These are phyloP conservation scores for Eupsilia transversa DNA, from an alignment of 2,888 invertebrate species.

Conservation along the genomic window DNA sequence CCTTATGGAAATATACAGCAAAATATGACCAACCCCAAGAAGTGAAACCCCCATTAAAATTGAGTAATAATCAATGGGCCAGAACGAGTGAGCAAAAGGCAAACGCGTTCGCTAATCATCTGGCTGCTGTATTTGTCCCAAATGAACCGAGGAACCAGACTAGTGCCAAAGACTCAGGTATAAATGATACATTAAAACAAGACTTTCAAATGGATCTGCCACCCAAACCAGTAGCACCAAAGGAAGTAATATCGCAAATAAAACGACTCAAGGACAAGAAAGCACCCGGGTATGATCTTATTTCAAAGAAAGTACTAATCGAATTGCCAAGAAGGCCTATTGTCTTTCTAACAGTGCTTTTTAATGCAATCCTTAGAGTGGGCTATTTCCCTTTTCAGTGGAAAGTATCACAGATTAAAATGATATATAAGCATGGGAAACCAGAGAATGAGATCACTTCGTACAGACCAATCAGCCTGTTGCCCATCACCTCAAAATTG, in stretches of 20 bases:
- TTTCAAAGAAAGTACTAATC: not conserved
- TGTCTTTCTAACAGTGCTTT: not conserved
- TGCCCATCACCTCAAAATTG: not conserved
- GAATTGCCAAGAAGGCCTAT: not conserved
- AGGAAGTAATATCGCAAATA: not conserved
- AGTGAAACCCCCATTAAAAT: not conserved
- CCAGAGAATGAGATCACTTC: not conserved
- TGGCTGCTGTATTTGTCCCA: not conserved
- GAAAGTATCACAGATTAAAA: not conserved
- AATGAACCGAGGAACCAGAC: not conserved
- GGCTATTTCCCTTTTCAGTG: not conserved
- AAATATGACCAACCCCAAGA: not conserved
- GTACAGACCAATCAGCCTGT: not conserved
- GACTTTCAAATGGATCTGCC: not conserved
- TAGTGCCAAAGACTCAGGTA: no score
- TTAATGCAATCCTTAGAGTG: slow-evolving; percentile 1
- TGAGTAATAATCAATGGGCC: not conserved
- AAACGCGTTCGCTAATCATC: not conserved
- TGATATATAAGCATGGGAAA: not conserved
- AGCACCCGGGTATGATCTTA: not conserved
- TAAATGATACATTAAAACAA: no score
- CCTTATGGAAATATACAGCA: not conserved
- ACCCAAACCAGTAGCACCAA: not conserved
- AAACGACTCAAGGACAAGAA: not conserved
- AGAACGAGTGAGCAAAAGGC: not conserved